Evolutionary conservation across 1,140 invertebrate species (phyloP).

Genomic region (Charaxes varanes): DNA sequence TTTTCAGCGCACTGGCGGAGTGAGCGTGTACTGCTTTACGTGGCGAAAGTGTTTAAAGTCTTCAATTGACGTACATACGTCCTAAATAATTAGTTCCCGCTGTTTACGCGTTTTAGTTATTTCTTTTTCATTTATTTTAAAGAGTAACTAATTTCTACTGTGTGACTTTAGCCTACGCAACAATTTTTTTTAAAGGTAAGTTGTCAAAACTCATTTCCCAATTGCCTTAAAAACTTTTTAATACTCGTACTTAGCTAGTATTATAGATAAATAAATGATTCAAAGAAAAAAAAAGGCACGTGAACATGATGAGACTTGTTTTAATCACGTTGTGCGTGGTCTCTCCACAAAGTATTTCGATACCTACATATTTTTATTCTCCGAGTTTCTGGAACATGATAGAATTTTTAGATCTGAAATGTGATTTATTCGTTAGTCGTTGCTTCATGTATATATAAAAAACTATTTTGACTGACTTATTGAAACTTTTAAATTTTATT

Average conservation of each 20-base stretch:
- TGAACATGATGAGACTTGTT: slow-evolving; percentile 25
- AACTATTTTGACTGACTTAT: too few species aligned
- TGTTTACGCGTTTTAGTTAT: slow-evolving; percentile 27
- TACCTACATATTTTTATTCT: too few species aligned
- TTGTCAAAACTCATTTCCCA: slow-evolving; percentile 1
- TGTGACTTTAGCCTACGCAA: slow-evolving; percentile 21
- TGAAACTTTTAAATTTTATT: too few species aligned
- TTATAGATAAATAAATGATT: too few species aligned
- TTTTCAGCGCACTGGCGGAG: slow-evolving; percentile 41
- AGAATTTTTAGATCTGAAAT: slow-evolving; percentile 7
- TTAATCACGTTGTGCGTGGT: slow-evolving; percentile 16
- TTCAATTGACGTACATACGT: not conserved
- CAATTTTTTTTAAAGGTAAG: slow-evolving; percentile 33
- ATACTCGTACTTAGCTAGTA: too few species aligned
- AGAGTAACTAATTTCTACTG: slow-evolving; percentile 30
- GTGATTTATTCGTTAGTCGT: too few species aligned
- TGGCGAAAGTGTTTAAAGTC: slow-evolving; percentile 11
- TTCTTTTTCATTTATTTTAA: slow-evolving; percentile 39
- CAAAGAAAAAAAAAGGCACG: slow-evolving; percentile 11
- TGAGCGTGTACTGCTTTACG: slow-evolving; percentile 18
- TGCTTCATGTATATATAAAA: too few species aligned
- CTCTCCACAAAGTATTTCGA: too few species aligned
- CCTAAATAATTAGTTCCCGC: slow-evolving; percentile 3
- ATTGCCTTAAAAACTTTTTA: too few species aligned
- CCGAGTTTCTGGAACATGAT: slow-evolving; percentile 4